Conservation (phyloP, 1,140 invertebrate genomes). For the Phymorhynchus buccinoides region DNA sequence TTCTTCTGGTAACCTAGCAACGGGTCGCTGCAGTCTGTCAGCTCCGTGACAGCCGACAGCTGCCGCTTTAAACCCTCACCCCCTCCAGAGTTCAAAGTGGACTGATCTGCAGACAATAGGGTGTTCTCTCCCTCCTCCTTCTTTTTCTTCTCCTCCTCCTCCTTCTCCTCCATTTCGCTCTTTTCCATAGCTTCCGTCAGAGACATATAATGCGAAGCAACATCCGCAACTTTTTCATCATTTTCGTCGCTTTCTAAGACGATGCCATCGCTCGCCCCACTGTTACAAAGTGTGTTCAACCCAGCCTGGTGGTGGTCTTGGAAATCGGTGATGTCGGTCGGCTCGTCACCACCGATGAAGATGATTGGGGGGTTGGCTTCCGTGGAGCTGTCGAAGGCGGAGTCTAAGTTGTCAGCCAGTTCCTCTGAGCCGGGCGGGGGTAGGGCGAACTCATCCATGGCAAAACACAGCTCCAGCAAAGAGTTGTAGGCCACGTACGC, state of each 20-base stretch:
- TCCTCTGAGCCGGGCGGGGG: constrained; percentile 72
- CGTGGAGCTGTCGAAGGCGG: constrained; percentile 33
- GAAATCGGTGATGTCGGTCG: background rate
- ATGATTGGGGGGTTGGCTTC: constrained; percentile 7
- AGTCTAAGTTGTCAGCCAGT: constrained; percentile 34
- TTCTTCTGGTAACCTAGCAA: constrained; percentile 69
- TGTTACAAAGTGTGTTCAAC: background rate
- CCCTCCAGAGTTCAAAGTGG: background rate
- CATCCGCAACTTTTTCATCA: background rate
- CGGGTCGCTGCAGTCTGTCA: constrained; percentile 73
- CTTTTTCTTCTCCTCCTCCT: background rate
- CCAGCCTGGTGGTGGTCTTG: background rate
- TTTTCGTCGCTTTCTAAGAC: background rate
- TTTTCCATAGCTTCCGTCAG: constrained; percentile 2
- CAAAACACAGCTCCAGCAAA: constrained; percentile 90
- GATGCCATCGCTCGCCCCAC: background rate
- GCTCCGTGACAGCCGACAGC: constrained; percentile 46
- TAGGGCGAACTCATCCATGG: constrained; percentile 86
- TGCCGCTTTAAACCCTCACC: background rate
- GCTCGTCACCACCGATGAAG: constrained; percentile 5
- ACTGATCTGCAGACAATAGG: too few species aligned
- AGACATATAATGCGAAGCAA: constrained; percentile 12
- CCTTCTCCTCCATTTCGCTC: background rate
- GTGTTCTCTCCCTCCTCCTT: background rate
- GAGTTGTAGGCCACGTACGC: constrained; percentile 92